A percentile compares a stretch with the other conserved stretches of the same genome.
These are phyloP conservation scores for Tipula unca DNA, from an alignment of 2,888 invertebrate genomes.

Conservation along the genomic window DNA sequence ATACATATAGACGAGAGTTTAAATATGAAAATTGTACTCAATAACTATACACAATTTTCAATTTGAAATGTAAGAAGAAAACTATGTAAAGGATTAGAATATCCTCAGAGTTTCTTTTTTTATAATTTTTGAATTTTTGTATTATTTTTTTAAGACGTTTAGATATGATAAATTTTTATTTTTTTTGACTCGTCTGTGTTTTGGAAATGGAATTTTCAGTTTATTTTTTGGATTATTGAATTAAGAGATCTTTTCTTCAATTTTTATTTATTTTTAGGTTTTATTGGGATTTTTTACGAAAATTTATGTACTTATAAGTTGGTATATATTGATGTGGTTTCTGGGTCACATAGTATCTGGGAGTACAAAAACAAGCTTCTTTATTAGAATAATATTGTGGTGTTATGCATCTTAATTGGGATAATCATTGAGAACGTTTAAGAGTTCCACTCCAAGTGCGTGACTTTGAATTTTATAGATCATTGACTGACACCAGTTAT, in stretches of 20 bases:
- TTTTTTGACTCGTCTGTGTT: background rate
- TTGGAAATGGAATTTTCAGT: background rate
- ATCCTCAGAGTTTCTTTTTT: background rate
- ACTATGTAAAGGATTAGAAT: background rate
- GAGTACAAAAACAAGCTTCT: background rate
- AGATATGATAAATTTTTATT: background rate
- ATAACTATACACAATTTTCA: slow-evolving; percentile 1
- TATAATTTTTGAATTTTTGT: background rate
- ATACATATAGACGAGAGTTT: background rate
- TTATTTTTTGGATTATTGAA: background rate
- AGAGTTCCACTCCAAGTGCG: no score
- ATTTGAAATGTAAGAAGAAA: background rate
- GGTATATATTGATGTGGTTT: background rate
- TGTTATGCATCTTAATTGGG: no score
- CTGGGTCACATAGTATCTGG: background rate
- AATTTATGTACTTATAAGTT: background rate
- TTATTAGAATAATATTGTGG: background rate
- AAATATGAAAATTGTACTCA: background rate
- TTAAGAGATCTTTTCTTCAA: background rate
- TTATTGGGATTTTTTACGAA: background rate
- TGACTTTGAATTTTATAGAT: no score
- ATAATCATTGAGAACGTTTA: no score
- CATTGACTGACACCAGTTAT: no score
- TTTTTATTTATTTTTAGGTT: background rate
- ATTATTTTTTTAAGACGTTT: background rate